Conservation (phyloP, 2,888 invertebrate species). For the Notodonta dromedarius region DNA sequence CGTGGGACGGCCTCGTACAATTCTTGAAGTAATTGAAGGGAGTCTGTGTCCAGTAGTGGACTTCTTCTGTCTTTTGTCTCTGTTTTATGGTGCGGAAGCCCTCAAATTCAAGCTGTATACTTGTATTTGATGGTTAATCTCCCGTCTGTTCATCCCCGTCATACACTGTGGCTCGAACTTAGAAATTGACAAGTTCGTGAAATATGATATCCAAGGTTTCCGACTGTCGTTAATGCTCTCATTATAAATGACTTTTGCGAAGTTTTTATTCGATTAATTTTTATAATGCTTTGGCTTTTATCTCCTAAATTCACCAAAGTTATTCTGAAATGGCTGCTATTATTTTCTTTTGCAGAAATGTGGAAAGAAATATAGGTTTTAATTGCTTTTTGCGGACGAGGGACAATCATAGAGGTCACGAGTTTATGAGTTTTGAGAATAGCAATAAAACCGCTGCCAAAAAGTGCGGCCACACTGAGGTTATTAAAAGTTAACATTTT, state of each 20-base stretch:
- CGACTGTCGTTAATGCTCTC: conserved; percentile 35
- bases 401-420: background rate
- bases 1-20: too few species aligned
- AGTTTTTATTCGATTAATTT: conserved; percentile 36
- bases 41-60: too few species aligned
- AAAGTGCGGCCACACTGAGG: too few species aligned
- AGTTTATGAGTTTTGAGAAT: too few species aligned
- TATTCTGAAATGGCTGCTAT: background rate
- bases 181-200: conserved; percentile 48
- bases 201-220: conserved; percentile 43
- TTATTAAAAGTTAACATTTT: too few species aligned
- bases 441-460: too few species aligned
- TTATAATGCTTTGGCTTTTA: conserved; percentile 21
- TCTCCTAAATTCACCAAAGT: conserved; percentile 17
- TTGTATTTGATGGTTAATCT: conserved; percentile 5
- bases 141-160: conserved; percentile 16
- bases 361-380: background rate
- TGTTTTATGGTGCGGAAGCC: too few species aligned
- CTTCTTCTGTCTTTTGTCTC: too few species aligned
- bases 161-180: conserved; percentile 29
- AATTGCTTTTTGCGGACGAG: background rate
- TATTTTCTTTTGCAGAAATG: background rate
- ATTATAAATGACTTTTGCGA: conserved; percentile 35
- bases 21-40: too few species aligned
- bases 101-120: too few species aligned